Evolutionary conservation across 2,888 invertebrate genomes (phyloP).

Genomic region (Mythimna pallens): DNA sequence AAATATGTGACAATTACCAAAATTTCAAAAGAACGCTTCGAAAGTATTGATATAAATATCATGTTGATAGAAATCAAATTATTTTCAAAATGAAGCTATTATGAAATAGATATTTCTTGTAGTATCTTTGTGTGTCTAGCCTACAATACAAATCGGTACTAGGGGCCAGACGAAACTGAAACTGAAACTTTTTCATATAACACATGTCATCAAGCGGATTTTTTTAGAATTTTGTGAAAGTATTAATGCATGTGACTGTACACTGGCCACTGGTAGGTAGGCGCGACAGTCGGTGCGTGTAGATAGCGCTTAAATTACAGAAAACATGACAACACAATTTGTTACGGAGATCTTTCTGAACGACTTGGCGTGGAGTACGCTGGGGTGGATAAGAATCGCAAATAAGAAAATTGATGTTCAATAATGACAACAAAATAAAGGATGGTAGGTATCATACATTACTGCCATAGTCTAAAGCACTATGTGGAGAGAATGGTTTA

Average conservation of each 20-base stretch:
- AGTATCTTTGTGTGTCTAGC: no score
- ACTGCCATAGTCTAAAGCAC: no score
- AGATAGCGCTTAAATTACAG: constrained; percentile 81
- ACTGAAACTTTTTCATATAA: no score
- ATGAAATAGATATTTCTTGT: not conserved
- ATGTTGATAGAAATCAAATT: not conserved
- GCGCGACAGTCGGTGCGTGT: constrained; percentile 50
- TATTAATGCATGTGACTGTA: constrained; percentile 5
- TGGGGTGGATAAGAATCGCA: constrained; percentile 37
- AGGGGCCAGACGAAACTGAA: no score
- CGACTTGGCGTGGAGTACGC: constrained; percentile 32
- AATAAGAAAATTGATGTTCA: not conserved
- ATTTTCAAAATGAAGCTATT: not conserved
- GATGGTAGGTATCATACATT: no score
- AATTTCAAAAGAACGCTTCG: not conserved
- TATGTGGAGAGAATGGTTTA: no score
- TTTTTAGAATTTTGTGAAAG: not conserved
- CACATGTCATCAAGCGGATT: not conserved
- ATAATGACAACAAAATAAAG: not conserved
- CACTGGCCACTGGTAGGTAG: constrained; percentile 20
- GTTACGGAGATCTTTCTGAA: constrained; percentile 72
- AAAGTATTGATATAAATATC: not conserved
- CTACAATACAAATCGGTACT: no score
- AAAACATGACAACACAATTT: constrained; percentile 86
- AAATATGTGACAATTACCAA: not conserved